Percentiles rank a stretch among this genome's conserved stretches.
phyloP scores from a whole-genome alignment of 2,797 vertebrate species.

The Pantherophis alleghaniensis region DNA sequence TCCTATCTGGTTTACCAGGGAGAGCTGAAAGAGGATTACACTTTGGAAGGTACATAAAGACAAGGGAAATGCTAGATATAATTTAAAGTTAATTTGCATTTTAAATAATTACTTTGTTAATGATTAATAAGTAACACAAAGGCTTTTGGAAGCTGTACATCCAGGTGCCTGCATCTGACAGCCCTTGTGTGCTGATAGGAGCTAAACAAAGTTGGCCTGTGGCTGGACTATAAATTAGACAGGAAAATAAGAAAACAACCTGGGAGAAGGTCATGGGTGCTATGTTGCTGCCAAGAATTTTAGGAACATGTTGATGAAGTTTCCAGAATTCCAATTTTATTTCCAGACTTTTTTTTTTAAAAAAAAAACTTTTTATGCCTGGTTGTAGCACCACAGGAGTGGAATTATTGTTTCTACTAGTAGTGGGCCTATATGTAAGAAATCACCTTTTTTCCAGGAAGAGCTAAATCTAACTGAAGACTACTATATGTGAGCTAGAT shows the following conservation, averaged over 20 bases:
- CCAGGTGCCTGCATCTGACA: background rate
- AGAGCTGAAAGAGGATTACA: background rate
- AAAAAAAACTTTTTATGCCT: background rate
- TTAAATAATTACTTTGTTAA: background rate
- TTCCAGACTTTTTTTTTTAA: background rate
- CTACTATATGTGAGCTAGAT: background rate
- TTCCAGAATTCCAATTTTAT: background rate
- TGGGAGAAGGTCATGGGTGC: background rate
- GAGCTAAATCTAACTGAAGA: background rate
- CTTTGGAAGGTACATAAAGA: background rate
- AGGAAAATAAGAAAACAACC: background rate
- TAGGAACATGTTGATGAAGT: background rate
- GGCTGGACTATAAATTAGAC: background rate
- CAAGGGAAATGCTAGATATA: background rate
- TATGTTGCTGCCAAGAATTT: background rate
- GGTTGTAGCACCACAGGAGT: background rate
- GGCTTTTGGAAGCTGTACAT: background rate
- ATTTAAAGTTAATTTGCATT: background rate
- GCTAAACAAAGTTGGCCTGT: background rate
- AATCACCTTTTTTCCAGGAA: background rate
- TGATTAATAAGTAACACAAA: background rate
- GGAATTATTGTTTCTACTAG: background rate
- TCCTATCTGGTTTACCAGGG: background rate
- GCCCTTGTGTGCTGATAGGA: background rate
- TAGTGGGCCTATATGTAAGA: background rate